Evolutionary conservation across 2,888 invertebrate genomes (phyloP).

Genomic region (Poecilobothrus nobilitatus): DNA sequence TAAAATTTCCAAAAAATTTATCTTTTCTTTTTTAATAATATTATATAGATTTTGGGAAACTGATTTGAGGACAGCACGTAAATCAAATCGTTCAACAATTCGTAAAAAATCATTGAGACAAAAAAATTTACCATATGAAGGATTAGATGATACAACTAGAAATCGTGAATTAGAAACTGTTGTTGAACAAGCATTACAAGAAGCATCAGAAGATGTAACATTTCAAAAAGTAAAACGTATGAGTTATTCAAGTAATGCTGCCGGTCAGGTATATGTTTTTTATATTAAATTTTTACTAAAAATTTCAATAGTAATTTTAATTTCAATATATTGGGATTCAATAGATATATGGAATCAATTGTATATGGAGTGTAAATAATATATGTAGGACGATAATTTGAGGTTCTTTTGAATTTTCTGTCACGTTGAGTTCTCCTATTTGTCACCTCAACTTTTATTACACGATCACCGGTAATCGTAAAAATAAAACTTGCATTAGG

Average conservation of each 20-base stretch:
- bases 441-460: too few species aligned
- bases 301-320: not conserved
- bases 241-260: slow-evolving; percentile 62
- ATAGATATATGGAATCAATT: too few species aligned
- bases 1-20: too few species aligned
- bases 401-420: too few species aligned
- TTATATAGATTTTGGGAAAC: slow-evolving; percentile 62
- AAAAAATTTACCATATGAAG: slow-evolving; percentile 31
- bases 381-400: too few species aligned
- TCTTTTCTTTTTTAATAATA: not conserved
- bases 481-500: too few species aligned
- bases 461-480: too few species aligned
- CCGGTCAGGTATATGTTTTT: slow-evolving; percentile 51
- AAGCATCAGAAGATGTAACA: slow-evolving; percentile 59
- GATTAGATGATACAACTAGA: slow-evolving; percentile 31
- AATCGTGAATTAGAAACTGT: slow-evolving; percentile 51
- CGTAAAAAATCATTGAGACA: slow-evolving; percentile 30
- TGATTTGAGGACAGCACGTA: slow-evolving; percentile 65
- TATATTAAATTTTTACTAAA: slow-evolving; percentile 1
- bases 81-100: slow-evolving; percentile 54
- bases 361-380: too few species aligned
- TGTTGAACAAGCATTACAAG: slow-evolving; percentile 57
- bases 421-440: too few species aligned
- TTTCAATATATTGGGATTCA: too few species aligned
- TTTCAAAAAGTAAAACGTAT: slow-evolving; percentile 62